phyloP scores from a whole-genome alignment of 2,113 vertebrate genomes.

The Saimiri boliviensis region DNA sequence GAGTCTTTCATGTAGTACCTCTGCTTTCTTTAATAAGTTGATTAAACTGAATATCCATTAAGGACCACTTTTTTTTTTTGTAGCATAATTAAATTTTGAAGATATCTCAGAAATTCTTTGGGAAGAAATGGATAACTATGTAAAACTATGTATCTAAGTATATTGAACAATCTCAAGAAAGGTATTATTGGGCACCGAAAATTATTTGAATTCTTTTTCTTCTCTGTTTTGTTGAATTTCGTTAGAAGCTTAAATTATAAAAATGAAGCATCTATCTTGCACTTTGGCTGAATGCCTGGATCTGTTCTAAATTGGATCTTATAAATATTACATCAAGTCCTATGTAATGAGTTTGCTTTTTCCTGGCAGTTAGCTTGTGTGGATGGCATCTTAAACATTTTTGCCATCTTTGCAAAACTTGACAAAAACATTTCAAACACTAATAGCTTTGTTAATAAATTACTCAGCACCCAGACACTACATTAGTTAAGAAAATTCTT shows the following conservation, averaged over 20 bases:
- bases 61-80: background rate
- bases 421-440: slow-evolving; percentile 61
- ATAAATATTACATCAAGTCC: slow-evolving; percentile 83
- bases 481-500: slow-evolving; percentile 48
- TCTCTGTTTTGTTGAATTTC: slow-evolving; percentile 74
- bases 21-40: background rate
- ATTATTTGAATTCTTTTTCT: background rate
- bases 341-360: slow-evolving; percentile 74
- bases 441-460: slow-evolving; percentile 73
- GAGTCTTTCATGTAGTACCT: too few relatives aligned
- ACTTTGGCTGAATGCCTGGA: slow-evolving; percentile 80
- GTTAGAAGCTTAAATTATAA: slow-evolving; percentile 65
- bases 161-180: background rate
- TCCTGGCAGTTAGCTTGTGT: slow-evolving; percentile 71
- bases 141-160: background rate
- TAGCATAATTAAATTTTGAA: background rate
- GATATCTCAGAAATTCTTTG: background rate
- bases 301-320: slow-evolving; percentile 80
- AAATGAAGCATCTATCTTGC: slow-evolving; percentile 61
- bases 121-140: background rate
- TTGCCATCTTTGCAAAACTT: slow-evolving; percentile 60
- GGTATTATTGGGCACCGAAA: background rate
- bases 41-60: background rate
- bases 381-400: slow-evolving; percentile 58
- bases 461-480: slow-evolving; percentile 51